These are phyloP conservation scores for Odontesthes bonariensis DNA, from an alignment of 2,113 vertebrate species.

Conservation along the genomic window DNA sequence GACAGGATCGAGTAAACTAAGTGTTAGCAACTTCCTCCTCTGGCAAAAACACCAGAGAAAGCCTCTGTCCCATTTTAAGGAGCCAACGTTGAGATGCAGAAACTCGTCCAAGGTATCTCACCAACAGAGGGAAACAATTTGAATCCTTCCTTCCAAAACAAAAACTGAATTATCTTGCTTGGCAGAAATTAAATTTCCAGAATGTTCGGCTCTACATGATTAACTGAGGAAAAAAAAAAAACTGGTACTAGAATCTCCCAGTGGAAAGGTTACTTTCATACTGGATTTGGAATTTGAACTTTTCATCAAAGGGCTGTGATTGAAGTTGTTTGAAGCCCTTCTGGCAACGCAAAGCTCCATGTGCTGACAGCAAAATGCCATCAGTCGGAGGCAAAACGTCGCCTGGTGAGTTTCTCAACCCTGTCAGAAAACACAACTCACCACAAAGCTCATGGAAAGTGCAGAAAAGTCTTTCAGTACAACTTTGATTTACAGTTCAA, in stretches of 20 bases:
- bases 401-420: too few relatives aligned
- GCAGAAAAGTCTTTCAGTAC: too few relatives aligned
- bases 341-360: not conserved
- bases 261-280: constrained; percentile 28
- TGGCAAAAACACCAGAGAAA: constrained; percentile 1
- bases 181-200: constrained; percentile 26
- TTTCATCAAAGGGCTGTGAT: constrained; percentile 20
- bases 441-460: constrained; percentile 13
- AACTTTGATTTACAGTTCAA: too few relatives aligned
- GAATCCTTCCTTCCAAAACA: not conserved
- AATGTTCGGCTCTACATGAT: not conserved
- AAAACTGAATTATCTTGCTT: not conserved
- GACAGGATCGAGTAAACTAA: not conserved
- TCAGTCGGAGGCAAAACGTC: not conserved
- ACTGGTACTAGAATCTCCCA: not conserved
- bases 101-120: not conserved
- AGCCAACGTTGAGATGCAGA: not conserved
- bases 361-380: constrained; percentile 11
- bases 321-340: constrained; percentile 23
- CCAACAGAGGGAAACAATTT: not conserved
- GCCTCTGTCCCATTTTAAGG: not conserved
- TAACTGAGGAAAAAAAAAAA: constrained; percentile 30
- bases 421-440: constrained; percentile 31
- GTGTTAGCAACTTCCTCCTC: not conserved
- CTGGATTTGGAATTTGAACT: constrained; percentile 17